Evolutionary conservation across 2,797 vertebrate genomes (phyloP).

Genomic region (Tarsius wallacei): DNA sequence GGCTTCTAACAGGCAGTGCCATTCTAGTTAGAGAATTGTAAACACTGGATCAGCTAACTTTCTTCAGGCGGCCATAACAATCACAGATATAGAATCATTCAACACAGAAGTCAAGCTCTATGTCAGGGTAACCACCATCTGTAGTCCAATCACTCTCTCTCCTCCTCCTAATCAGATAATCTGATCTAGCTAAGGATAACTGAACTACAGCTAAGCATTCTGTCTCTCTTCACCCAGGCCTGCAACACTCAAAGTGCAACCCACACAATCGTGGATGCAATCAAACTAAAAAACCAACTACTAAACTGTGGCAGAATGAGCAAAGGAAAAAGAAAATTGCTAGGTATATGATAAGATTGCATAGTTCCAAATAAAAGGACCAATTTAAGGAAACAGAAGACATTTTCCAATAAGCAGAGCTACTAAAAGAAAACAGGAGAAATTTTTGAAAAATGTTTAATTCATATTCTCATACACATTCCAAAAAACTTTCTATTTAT

Average conservation of each 20-base stretch:
- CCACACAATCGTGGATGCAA: neutral
- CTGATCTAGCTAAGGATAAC: neutral
- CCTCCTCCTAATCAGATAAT: constrained; percentile 2
- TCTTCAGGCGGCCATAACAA: neutral
- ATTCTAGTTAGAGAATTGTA: neutral
- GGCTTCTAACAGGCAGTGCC: neutral
- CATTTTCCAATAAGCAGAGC: neutral
- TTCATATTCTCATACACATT: constrained; percentile 49
- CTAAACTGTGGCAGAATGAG: neutral
- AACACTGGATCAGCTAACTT: neutral
- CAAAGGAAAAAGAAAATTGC: neutral
- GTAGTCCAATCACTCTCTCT: neutral
- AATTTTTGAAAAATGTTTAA: constrained; percentile 30
- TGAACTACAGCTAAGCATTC: neutral
- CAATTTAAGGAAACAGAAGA: neutral
- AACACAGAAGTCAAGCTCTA: neutral
- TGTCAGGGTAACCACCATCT: neutral
- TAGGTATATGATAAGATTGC: neutral
- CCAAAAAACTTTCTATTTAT: constrained; percentile 9
- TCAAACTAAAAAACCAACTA: constrained; percentile 1
- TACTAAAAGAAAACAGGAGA: neutral
- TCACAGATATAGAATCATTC: neutral
- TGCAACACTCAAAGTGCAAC: neutral
- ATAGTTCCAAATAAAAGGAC: neutral
- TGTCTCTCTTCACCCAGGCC: neutral